Base-by-base conservation (phyloP, 2,888 invertebrate genomes). In the Nudaria mundana region DNA sequence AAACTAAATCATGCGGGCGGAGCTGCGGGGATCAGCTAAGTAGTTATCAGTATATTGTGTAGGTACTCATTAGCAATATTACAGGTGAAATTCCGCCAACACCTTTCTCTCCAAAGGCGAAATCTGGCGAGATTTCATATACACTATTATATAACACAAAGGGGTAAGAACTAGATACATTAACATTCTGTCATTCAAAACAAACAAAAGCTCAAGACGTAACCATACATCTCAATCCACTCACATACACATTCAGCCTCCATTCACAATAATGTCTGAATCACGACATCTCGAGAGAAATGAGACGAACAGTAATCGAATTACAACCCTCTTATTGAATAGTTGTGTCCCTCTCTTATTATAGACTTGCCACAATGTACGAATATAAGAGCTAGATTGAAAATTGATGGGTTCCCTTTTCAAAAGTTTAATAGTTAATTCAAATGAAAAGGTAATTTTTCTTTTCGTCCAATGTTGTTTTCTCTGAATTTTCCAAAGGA, bases 221-320 rank as follows among this genome's bases (percentile, higher is more conserved):
- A 16, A 54, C 67, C 63, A 78, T 82, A 75, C 70, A 81, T 80
- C 77, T 82, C 76, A 79, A 81, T 83, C 76, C 77, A 76, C 71
- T 76, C 76, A 76, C 66, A 63, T 56, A 76, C 80, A 76, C 62
- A 66, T 66, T 66, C 62, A 74, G 63, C 65, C 66, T 64, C 63
- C 64, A 64, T 66, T 71, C 37, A 55, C 67, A 78, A 78, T 81
- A 72, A 78, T 79, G 71, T 70, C 71, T 71, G 70, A 80, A 80
- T 76, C 76, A 71, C 65, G 64, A 66, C 71, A 60, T 74, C 68
- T 66, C 61, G 61, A 54, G 56, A 54, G 77, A 75, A 83, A 82
- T 83, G 80, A 82, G 74, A 75, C 79, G 80, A 65, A 52, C 48
- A 36, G 64, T 79, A 83, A 85, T 82, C 76, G 75, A 78, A 69